These are phyloP conservation scores for Nyctalus aviator DNA, from an alignment of 2,797 vertebrate species.

Conservation along the genomic window DNA sequence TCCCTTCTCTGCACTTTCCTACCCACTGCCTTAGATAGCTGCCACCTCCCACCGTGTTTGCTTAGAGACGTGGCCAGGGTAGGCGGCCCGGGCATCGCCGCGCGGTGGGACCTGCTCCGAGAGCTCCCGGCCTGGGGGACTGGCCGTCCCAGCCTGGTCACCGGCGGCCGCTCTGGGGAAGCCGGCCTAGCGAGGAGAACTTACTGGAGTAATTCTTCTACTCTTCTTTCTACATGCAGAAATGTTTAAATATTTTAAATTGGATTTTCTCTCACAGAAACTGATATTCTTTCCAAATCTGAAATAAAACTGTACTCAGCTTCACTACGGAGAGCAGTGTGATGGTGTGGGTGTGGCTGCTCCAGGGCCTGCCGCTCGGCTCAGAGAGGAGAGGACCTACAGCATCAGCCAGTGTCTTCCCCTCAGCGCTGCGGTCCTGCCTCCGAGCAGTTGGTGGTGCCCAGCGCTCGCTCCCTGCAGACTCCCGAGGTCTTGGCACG, in stretches of 20 bases:
- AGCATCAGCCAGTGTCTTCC: rapidly evolving
- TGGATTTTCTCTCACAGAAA: slow-evolving; percentile 75
- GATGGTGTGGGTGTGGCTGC: neutral
- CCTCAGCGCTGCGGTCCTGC: rapidly evolving
- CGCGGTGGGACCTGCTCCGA: neutral
- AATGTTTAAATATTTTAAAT: slow-evolving; percentile 77
- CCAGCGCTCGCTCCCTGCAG: rapidly evolving
- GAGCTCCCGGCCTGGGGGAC: neutral
- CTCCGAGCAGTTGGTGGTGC: rapidly evolving
- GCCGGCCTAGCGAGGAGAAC: slow-evolving; percentile 7
- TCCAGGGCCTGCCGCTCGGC: neutral
- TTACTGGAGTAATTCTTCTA: slow-evolving; percentile 68
- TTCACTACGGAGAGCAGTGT: slow-evolving; percentile 43
- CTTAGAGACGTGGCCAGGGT: neutral
- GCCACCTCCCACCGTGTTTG: neutral
- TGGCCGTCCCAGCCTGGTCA: neutral
- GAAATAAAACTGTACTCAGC: slow-evolving; percentile 78
- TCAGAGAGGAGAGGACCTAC: rapidly evolving
- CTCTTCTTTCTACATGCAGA: slow-evolving; percentile 79
- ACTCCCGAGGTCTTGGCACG: rapidly evolving
- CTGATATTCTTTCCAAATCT: slow-evolving; percentile 71
- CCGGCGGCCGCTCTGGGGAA: neutral
- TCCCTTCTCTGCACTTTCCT: slow-evolving; percentile 38
- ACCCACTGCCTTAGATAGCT: slow-evolving; percentile 65
- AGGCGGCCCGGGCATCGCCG: neutral